phyloP scores from a whole-genome alignment of 1,140 invertebrate genomes.

The Heliothis subflexa region DNA sequence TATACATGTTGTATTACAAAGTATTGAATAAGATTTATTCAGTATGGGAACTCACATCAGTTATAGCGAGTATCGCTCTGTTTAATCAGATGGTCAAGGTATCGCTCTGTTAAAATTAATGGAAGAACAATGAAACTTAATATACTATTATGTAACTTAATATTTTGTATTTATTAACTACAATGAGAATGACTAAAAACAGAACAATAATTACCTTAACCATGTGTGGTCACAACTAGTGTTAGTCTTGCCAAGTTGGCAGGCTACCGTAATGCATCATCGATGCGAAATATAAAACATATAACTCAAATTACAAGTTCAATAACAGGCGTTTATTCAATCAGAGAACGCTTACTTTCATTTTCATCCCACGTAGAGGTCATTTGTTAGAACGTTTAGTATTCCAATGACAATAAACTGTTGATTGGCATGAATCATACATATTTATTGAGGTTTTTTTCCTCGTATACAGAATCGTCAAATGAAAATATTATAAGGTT shows the following conservation, averaged over 20 bases:
- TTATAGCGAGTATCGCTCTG: slow-evolving; percentile 44
- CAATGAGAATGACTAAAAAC: slow-evolving; percentile 56
- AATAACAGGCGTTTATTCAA: slow-evolving; percentile 41
- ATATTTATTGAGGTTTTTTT: slow-evolving; percentile 31
- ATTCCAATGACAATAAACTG: slow-evolving; percentile 24
- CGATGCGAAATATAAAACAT: slow-evolving; percentile 39
- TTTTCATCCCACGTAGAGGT: slow-evolving; percentile 42
- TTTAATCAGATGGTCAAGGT: slow-evolving; percentile 61
- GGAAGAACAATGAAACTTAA: slow-evolving; percentile 80
- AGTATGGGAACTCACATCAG: slow-evolving; percentile 46
- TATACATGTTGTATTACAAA: slow-evolving; percentile 41
- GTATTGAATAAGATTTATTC: slow-evolving; percentile 47
- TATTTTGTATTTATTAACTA: slow-evolving; percentile 55
- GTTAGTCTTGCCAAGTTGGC: slow-evolving; percentile 61
- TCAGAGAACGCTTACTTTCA: slow-evolving; percentile 36
- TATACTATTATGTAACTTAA: slow-evolving; percentile 70
- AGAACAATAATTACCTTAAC: slow-evolving; percentile 56
- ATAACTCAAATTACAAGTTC: slow-evolving; percentile 50
- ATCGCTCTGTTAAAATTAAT: slow-evolving; percentile 71
- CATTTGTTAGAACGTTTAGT: slow-evolving; percentile 27
- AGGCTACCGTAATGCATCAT: slow-evolving; percentile 55
- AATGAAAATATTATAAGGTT: slow-evolving; percentile 28
- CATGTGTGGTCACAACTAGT: slow-evolving; percentile 45
- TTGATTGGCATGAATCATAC: slow-evolving; percentile 40
- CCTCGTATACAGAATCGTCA: neutral